phyloP scores from a whole-genome alignment of 1,140 invertebrate species.

The Hesperophylax magnus region DNA sequence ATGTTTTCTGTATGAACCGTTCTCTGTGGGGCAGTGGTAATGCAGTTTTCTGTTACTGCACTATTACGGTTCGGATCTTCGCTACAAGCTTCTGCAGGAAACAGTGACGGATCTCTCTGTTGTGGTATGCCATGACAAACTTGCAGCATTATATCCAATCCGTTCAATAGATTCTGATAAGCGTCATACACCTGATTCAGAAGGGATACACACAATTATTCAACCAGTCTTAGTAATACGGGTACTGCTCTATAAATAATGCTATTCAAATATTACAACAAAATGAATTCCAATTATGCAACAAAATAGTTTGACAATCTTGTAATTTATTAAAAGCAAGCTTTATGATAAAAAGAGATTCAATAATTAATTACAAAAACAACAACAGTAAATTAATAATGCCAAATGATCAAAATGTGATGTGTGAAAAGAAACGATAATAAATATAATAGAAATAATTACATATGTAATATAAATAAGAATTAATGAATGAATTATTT shows the following conservation, averaged over 20 bases:
- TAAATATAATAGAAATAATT: too few relatives aligned
- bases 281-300: not conserved
- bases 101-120: conserved; percentile 43
- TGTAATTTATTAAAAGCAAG: not conserved
- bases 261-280: not conserved
- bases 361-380: too few relatives aligned
- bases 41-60: conserved; percentile 51
- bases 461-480: too few relatives aligned
- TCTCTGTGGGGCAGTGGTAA: conserved; percentile 42
- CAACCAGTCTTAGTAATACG: conserved; percentile 1
- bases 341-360: not conserved
- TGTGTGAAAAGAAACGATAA: not conserved
- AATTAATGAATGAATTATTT: not conserved
- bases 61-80: conserved; percentile 59
- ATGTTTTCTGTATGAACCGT: conserved; percentile 51
- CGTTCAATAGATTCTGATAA: conserved; percentile 79
- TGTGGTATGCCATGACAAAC: conserved; percentile 75
- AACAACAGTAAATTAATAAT: not conserved
- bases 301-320: not conserved
- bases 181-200: conserved; percentile 77
- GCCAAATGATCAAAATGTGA: conserved; percentile 5
- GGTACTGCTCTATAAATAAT: not conserved
- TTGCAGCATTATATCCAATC: conserved; percentile 79
- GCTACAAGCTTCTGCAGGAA: conserved; percentile 61
- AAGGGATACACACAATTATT: conserved; percentile 21